phyloP scores from a whole-genome alignment of 2,113 vertebrate species.

The Mola mola region DNA sequence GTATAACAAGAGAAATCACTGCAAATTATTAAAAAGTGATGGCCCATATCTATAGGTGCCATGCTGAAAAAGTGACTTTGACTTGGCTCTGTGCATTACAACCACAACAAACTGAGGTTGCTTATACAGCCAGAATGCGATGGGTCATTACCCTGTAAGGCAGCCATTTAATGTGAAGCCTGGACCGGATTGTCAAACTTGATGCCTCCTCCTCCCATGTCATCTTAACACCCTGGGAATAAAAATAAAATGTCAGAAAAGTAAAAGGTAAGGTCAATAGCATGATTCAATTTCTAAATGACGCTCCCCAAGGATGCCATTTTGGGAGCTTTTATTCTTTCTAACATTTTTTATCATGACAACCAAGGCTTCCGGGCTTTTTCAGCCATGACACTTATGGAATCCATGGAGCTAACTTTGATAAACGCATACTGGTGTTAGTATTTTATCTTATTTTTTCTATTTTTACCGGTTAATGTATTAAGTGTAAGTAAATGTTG shows the following conservation, averaged over 20 bases:
- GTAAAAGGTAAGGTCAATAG: conserved; percentile 1
- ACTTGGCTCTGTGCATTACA: conserved; percentile 1
- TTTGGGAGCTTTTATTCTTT: conserved; percentile 20
- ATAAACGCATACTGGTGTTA: no score
- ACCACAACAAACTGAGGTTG: neutral
- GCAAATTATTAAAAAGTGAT: no score
- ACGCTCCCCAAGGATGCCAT: conserved; percentile 13
- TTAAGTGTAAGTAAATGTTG: no score
- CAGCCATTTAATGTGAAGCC: neutral
- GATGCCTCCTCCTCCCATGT: neutral
- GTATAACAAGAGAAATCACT: no score
- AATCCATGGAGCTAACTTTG: neutral
- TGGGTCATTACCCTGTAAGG: conserved; percentile 5
- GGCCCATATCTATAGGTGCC: no score
- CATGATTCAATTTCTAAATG: conserved; percentile 25
- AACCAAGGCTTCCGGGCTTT: conserved; percentile 5
- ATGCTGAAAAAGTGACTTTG: conserved; percentile 1
- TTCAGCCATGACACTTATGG: no score
- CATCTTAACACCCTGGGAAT: neutral
- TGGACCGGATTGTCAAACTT: neutral
- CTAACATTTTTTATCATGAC: conserved; percentile 16
- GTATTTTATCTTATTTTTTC: no score
- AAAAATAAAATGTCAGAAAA: conserved; percentile 6
- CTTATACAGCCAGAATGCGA: neutral
- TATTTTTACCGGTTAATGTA: no score